phyloP scores from a whole-genome alignment of 1,140 invertebrate species.

The Trachymyrmex cornetzi region DNA sequence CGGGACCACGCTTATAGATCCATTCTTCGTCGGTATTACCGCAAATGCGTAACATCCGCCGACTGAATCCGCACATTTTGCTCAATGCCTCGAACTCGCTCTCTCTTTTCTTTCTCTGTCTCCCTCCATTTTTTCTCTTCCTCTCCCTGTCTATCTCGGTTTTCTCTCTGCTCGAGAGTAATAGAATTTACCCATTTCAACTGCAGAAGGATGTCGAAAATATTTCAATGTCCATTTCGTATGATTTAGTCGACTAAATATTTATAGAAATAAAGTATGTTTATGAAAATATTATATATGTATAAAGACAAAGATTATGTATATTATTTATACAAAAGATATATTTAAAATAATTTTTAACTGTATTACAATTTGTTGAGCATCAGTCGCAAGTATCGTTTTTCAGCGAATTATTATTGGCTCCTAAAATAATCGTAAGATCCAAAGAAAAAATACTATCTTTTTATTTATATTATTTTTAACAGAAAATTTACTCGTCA shows the following conservation, averaged over 20 bases:
- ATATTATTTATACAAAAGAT: conserved; percentile 4
- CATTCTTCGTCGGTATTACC: conserved; percentile 60
- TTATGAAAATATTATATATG: background rate
- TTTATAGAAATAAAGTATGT: conserved; percentile 21
- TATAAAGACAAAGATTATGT: background rate
- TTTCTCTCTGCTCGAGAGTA: background rate
- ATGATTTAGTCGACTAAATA: background rate
- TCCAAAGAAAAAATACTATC: background rate
- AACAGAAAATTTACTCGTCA: background rate
- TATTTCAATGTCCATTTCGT: conserved; percentile 26
- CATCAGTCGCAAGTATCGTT: background rate
- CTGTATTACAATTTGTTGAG: background rate
- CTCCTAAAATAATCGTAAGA: background rate
- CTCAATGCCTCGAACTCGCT: background rate
- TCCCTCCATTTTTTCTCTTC: too few species aligned
- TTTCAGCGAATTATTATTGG: background rate
- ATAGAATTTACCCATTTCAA: conserved; percentile 45
- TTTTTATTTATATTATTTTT: background rate
- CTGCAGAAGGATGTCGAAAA: conserved; percentile 1
- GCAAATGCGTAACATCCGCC: conserved; percentile 60
- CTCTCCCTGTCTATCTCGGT: too few species aligned
- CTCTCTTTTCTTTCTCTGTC: too few species aligned
- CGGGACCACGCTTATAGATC: conserved; percentile 46
- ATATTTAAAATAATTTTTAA: conserved; percentile 11
- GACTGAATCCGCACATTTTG: conserved; percentile 42